Evolutionary conservation across 2,113 vertebrate genomes (phyloP).

Genomic region (Collichthys lucidus): DNA sequence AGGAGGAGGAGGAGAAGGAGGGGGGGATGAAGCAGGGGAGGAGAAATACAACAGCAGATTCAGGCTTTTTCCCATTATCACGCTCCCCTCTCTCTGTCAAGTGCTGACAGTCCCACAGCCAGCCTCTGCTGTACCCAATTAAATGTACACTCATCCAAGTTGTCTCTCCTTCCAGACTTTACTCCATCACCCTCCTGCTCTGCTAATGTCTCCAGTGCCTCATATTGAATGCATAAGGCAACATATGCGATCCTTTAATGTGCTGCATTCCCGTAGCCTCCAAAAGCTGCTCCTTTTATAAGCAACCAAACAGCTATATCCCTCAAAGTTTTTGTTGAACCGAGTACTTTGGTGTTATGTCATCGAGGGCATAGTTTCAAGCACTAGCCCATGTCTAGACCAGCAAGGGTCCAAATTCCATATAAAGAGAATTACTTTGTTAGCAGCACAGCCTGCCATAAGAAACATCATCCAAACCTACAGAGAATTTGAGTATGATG

Average conservation of each 20-base stretch:
- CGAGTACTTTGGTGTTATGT: conserved; percentile 61
- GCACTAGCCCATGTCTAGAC: conserved; percentile 75
- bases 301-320: conserved; percentile 60
- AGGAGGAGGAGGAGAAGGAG: conserved; percentile 43
- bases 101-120: conserved; percentile 74
- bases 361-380: conserved; percentile 72
- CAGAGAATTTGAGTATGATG: conserved; percentile 44
- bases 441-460: conserved; percentile 59
- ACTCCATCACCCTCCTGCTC: conserved; percentile 53
- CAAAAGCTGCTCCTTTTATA: conserved; percentile 58
- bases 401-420: conserved; percentile 68
- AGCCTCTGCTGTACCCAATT: conserved; percentile 77
- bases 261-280: conserved; percentile 45
- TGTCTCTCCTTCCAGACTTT: conserved; percentile 70
- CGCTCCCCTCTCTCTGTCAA: conserved; percentile 58
- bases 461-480: conserved; percentile 63
- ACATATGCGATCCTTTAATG: conserved; percentile 71
- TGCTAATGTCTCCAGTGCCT: conserved; percentile 53
- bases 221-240: conserved; percentile 61
- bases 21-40: conserved; percentile 36
- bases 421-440: conserved; percentile 70
- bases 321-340: conserved; percentile 63
- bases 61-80: conserved; percentile 75
- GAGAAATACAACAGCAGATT: conserved; percentile 64
- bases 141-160: conserved; percentile 78